Evolutionary conservation across 2,113 vertebrate genomes (phyloP), one percentile per base, ranked within the genome.

Genomic region (Neoarius graeffei): DNA sequence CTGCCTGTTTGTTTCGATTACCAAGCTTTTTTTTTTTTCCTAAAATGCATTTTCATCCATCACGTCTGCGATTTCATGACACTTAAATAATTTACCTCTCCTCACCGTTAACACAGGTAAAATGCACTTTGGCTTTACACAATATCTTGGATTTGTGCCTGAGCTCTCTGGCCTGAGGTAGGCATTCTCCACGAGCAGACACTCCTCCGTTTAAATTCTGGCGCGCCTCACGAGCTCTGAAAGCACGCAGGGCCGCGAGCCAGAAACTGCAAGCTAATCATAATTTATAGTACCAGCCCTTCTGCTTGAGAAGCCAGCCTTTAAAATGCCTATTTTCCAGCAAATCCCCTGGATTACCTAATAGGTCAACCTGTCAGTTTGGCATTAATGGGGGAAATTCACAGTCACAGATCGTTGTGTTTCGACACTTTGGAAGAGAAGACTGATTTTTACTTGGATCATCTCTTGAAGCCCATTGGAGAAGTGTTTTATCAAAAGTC

Each of bases 321-420:
- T 90, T 93, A 93, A 84, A 94, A 94, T 92, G 91, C 88, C 92
- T 93, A 93, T 93, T 94, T 93, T 92, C 91, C 76, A 89, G 88
- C 83, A 92, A 94, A 94, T 92, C 94, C 93, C 90, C 11, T 11
- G 91, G 94, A 94, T 95, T 94, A 95, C 93, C 92, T 92, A 92
- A 95, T 93, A 94, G 94, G 94, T 94, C 93, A 94, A 89, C 35
- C 88, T 88, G 89, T 89, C 90, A 92, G 92, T 89, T 83, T 73
- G 89, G 92, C 88, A 93, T 91, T 91, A 92, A 87, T 77, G 85
- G 84, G 79, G 73, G 79, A 81, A 86, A 88, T 84, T 85, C 88
- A 84, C 76, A 87, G 77, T 89, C 85, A 76, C 83, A 89, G 86
- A 88, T 85, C 84, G 66, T 76, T 86, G 60, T 83, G 77, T 89